These are phyloP conservation scores for Psilanteris sp. DNA, from an alignment of 1,140 invertebrate species.

Conservation along the genomic window DNA sequence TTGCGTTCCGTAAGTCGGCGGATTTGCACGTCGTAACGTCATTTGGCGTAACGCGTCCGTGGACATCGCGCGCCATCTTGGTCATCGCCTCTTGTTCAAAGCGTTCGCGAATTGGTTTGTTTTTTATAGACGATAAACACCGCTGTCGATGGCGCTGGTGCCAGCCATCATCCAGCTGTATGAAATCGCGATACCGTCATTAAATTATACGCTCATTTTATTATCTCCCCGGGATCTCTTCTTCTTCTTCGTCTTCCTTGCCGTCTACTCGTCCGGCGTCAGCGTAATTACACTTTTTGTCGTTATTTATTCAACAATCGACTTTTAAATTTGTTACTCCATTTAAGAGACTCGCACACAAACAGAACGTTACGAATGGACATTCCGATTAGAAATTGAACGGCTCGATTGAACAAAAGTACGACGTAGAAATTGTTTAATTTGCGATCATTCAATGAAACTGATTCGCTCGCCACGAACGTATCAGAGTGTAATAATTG, in stretches of 20 bases:
- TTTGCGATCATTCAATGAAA: constrained; percentile 16
- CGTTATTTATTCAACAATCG: no score
- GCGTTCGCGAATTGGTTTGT: constrained; percentile 20
- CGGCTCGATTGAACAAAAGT: neutral
- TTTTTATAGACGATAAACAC: constrained; percentile 17
- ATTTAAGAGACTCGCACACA: no score
- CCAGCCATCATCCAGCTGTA: constrained; percentile 25
- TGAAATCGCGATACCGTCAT: constrained; percentile 18
- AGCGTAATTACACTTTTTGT: no score
- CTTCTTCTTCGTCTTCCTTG: neutral
- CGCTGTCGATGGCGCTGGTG: constrained; percentile 19
- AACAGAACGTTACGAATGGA: no score
- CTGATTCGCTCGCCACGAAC: neutral
- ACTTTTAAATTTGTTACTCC: constrained; percentile 2
- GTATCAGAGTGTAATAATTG: constrained; percentile 52
- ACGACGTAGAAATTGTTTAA: constrained; percentile 14
- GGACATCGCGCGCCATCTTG: neutral
- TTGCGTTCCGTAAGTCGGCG: constrained; percentile 8
- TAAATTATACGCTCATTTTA: constrained; percentile 56
- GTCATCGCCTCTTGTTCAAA: neutral
- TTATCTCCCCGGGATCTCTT: constrained; percentile 36
- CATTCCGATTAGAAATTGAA: constrained; percentile 6
- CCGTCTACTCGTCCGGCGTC: no score
- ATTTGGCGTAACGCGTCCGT: constrained; percentile 1
- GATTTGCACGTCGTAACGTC: neutral